phyloP scores from a whole-genome alignment of 1,140 invertebrate genomes.

The Brachionus sp. region DNA sequence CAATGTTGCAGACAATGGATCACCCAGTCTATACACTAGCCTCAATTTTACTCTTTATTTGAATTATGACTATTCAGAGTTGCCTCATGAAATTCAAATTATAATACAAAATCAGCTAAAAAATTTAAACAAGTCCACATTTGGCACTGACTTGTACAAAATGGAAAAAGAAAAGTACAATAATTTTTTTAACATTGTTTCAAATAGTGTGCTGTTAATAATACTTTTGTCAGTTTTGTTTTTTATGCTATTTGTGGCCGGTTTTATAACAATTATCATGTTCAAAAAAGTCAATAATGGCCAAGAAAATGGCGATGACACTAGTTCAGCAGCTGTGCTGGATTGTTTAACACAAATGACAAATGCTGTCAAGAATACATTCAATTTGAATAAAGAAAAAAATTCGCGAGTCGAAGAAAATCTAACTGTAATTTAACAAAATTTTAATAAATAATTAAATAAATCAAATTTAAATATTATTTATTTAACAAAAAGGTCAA shows the following conservation, averaged over 20 bases:
- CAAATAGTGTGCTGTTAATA: slow-evolving; percentile 15
- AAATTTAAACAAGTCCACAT: background rate
- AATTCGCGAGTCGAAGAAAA: background rate
- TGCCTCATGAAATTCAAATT: background rate
- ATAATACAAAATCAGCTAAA: background rate
- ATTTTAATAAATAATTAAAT: no score
- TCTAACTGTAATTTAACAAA: background rate
- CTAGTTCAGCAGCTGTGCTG: background rate
- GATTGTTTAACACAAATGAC: slow-evolving; percentile 8
- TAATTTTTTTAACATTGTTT: slow-evolving; percentile 18
- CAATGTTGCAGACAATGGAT: background rate
- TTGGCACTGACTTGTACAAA: background rate
- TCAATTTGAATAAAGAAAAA: background rate
- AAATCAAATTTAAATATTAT: no score
- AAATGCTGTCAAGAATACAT: background rate
- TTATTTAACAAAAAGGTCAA: background rate
- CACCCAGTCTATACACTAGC: background rate
- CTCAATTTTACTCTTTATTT: slow-evolving; percentile 35
- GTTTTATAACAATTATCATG: slow-evolving; percentile 22
- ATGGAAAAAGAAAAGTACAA: background rate
- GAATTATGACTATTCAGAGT: background rate
- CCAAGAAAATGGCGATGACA: background rate
- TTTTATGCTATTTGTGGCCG: background rate
- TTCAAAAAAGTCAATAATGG: slow-evolving; percentile 23
- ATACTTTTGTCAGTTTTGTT: slow-evolving; percentile 2